Percentiles rank a stretch among this genome's conserved stretches.
Conservation (phyloP, 2,888 invertebrate species). For the Melolontha melolontha region DNA sequence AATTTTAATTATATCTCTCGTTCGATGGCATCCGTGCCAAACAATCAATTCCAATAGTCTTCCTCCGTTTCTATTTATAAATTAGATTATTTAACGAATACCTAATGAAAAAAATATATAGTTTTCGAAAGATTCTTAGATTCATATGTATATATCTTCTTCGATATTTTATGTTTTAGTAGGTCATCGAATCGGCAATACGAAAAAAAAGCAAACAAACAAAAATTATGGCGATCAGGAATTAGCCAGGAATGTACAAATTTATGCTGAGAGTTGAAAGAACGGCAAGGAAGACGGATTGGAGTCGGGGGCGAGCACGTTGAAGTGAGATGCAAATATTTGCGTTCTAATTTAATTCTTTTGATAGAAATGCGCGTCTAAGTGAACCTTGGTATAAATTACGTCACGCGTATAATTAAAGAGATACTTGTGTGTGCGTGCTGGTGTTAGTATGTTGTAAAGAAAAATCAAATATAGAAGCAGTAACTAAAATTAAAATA, state of each 20-base stretch:
- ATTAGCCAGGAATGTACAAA: too few species aligned
- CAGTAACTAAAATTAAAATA: conserved; percentile 63
- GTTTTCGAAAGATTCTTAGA: conserved; percentile 27
- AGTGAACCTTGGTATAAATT: conserved; percentile 56
- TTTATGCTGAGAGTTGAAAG: neutral
- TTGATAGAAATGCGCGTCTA: conserved; percentile 52
- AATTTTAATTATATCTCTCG: conserved; percentile 38
- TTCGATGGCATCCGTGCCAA: conserved; percentile 38
- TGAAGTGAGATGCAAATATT: conserved; percentile 43
- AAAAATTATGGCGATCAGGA: too few species aligned
- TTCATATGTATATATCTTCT: neutral
- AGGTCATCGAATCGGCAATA: too few species aligned
- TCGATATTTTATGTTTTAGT: too few species aligned
- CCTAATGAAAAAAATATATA: conserved; percentile 31
- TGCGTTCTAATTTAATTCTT: conserved; percentile 55
- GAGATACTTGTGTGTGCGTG: conserved; percentile 40
- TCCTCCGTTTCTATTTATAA: conserved; percentile 36
- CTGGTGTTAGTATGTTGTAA: conserved; percentile 50
- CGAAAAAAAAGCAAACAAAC: too few species aligned
- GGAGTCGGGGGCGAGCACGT: conserved; percentile 18
- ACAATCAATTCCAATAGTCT: conserved; percentile 38
- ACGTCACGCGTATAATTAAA: conserved; percentile 60
- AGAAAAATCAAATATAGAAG: conserved; percentile 61
- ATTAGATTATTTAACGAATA: conserved; percentile 36
- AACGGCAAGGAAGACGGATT: conserved; percentile 18